Percentiles rank a stretch among this genome's conserved stretches.
phyloP scores from a whole-genome alignment of 2,888 invertebrate species.

The Limnephilus lunatus region DNA sequence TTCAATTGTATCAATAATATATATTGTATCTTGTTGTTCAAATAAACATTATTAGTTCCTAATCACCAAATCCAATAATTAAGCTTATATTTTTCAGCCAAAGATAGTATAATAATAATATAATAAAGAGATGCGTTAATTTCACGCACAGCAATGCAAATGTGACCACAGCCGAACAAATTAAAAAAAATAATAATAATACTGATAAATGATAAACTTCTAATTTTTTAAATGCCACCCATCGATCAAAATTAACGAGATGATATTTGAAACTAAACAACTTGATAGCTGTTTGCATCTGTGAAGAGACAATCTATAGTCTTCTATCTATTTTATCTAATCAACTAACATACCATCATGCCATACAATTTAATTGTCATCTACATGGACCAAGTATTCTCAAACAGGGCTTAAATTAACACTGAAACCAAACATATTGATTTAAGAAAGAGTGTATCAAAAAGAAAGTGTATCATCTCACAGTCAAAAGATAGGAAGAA shows the following conservation, averaged over 20 bases:
- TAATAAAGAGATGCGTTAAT: background rate
- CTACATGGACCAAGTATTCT: background rate
- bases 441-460: too few relatives aligned
- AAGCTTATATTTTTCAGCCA: constrained; percentile 22
- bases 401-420: too few relatives aligned
- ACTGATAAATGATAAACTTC: constrained; percentile 5
- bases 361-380: background rate
- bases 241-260: background rate
- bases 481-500: too few relatives aligned
- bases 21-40: background rate
- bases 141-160: constrained; percentile 17
- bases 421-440: too few relatives aligned
- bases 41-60: constrained; percentile 13
- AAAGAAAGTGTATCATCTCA: too few relatives aligned
- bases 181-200: background rate
- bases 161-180: constrained; percentile 27
- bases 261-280: background rate
- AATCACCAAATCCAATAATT: background rate
- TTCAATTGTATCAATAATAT: background rate
- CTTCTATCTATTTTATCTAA: background rate
- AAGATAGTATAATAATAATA: constrained; percentile 13
- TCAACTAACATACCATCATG: background rate
- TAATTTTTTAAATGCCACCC: background rate
- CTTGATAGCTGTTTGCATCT: constrained; percentile 7
- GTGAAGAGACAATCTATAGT: background rate